Percentiles rank a stretch among this genome's conserved stretches.
phyloP scores from a whole-genome alignment of 2,888 invertebrate species.

The Tillus elongatus region DNA sequence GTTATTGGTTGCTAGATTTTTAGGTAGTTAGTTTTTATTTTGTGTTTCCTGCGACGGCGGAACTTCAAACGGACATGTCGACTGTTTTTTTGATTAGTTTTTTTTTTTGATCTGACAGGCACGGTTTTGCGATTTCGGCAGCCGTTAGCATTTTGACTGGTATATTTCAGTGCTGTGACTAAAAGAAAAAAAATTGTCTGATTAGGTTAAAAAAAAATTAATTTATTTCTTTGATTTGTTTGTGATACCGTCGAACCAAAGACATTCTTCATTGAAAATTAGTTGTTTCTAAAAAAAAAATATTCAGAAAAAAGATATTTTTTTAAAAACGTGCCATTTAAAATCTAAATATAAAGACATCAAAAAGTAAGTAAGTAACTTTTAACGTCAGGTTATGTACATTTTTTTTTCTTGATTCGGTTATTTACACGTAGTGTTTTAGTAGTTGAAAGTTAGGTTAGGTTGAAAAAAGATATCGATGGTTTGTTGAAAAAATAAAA shows the following conservation, averaged over 20 bases:
- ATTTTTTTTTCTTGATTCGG: conserved; percentile 19
- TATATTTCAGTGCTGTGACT: conserved; percentile 44
- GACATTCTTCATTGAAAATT: conserved; percentile 27
- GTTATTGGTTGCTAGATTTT: too few relatives aligned
- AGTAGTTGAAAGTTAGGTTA: not conserved
- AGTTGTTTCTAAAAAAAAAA: conserved; percentile 25
- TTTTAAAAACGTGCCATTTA: conserved; percentile 34
- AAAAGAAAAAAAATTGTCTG: conserved; percentile 35
- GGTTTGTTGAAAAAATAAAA: conserved; percentile 6
- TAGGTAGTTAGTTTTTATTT: conserved; percentile 11
- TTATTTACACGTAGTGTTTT: conserved; percentile 6
- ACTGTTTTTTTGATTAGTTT: too few relatives aligned
- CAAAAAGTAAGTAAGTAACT: too few relatives aligned
- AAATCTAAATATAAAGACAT: conserved; percentile 24
- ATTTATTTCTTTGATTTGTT: conserved; percentile 37
- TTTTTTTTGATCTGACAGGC: conserved; percentile 28
- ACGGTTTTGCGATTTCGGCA: conserved; percentile 34
- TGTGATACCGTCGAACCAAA: conserved; percentile 44
- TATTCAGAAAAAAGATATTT: conserved; percentile 27
- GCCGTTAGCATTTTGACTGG: conserved; percentile 39
- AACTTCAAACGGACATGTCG: too few relatives aligned
- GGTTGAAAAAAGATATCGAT: conserved; percentile 8
- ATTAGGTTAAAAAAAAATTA: conserved; percentile 36
- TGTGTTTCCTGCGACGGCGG: conserved; percentile 7
- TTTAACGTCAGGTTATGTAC: conserved; percentile 22